A percentile compares a stretch with the other conserved stretches of the same genome.
These are phyloP conservation scores for Takifugu flavidus DNA, from an alignment of 2,113 vertebrate genomes.

Conservation along the genomic window DNA sequence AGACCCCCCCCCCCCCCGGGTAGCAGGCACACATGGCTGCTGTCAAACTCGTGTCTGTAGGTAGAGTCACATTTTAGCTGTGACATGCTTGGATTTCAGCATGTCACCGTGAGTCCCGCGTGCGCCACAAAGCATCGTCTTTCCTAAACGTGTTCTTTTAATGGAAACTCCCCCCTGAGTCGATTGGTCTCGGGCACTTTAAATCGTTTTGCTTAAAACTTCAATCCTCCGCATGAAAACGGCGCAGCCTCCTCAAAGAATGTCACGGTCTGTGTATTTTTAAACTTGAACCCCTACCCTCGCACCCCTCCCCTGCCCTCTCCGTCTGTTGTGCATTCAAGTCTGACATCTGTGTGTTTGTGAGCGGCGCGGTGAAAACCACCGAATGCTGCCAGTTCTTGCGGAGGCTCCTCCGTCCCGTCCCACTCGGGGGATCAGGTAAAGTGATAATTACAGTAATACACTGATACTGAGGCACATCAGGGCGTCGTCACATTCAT, in stretches of 20 bases:
- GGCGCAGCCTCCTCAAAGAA: conserved; percentile 26
- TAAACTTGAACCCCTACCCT: conserved; percentile 62
- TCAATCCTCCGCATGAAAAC: neutral
- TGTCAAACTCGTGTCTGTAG: conserved; percentile 60
- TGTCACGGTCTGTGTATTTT: conserved; percentile 49
- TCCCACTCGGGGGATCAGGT: conserved; percentile 36
- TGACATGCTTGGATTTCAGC: too few species aligned
- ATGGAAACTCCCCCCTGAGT: neutral
- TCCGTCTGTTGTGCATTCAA: conserved; percentile 64
- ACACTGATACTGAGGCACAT: conserved; percentile 1
- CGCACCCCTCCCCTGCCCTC: conserved; percentile 32
- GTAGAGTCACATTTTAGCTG: conserved; percentile 15
- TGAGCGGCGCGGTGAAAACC: conserved; percentile 56
- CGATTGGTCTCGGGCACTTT: neutral
- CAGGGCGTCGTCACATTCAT: too few species aligned
- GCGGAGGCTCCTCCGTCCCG: conserved; percentile 60
- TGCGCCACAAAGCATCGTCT: neutral
- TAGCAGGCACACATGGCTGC: conserved; percentile 48
- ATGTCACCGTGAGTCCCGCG: neutral
- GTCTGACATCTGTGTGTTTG: conserved; percentile 73
- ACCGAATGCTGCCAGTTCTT: conserved; percentile 55
- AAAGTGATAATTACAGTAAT: neutral
- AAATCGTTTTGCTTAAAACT: neutral
- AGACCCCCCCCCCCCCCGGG: conserved; percentile 50
- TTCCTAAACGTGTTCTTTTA: neutral